Percentiles rank a stretch among this genome's conserved stretches.
Conservation (phyloP, 1,140 invertebrate species). For the Choristoneura fumiferana region DNA sequence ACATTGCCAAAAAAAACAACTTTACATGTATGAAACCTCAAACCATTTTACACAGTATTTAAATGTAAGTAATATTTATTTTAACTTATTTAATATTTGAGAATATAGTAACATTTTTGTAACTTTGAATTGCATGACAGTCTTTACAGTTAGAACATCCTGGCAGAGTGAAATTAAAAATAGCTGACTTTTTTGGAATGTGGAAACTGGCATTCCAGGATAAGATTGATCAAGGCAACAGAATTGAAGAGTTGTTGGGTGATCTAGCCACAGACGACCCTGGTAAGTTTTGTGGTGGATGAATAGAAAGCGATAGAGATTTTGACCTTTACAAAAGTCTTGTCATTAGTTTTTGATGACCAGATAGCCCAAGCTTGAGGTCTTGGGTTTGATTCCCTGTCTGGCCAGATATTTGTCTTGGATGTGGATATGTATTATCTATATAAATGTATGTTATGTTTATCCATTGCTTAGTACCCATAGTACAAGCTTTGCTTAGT, state of each 20-base stretch:
- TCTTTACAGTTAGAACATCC: slow-evolving; percentile 49
- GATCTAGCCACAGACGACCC: slow-evolving; percentile 59
- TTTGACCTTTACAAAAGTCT: too few species aligned
- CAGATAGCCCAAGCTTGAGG: too few species aligned
- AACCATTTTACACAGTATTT: slow-evolving; percentile 58
- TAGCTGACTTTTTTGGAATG: slow-evolving; percentile 78
- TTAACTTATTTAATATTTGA: slow-evolving; percentile 19
- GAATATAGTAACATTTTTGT: neutral
- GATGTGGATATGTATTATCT: too few species aligned
- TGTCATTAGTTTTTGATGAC: too few species aligned
- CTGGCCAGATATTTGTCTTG: too few species aligned
- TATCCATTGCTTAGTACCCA: too few species aligned
- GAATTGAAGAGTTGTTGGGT: slow-evolving; percentile 70
- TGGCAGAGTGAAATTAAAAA: slow-evolving; percentile 49
- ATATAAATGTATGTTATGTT: too few species aligned
- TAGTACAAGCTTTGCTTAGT: too few species aligned
- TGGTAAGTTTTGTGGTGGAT: slow-evolving; percentile 50
- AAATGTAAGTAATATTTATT: slow-evolving; percentile 46
- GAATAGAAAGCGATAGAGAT: too few species aligned
- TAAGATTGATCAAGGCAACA: slow-evolving; percentile 78
- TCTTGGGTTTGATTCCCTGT: too few species aligned
- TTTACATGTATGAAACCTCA: slow-evolving; percentile 69
- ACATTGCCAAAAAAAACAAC: slow-evolving; percentile 46
- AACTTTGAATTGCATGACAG: slow-evolving; percentile 35
- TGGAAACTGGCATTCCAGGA: slow-evolving; percentile 79